Base-by-base conservation (phyloP, 37 sponge, comb jelly and placozoan genomes). In the Corticium candelabrum region DNA sequence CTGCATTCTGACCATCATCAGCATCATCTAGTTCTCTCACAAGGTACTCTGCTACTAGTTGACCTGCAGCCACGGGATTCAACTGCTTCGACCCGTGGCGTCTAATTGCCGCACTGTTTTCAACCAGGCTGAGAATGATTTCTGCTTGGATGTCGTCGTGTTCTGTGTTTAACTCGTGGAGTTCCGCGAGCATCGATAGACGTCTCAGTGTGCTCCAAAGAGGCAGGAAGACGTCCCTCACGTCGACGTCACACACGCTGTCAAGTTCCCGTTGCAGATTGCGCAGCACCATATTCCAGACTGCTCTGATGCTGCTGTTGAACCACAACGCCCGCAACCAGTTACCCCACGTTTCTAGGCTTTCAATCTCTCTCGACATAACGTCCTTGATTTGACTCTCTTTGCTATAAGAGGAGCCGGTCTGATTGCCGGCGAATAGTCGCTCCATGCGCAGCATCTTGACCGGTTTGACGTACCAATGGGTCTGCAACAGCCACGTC, bases 151-250 rank as follows among this genome's bases (percentile, higher is more conserved):
- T 21, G 15, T 11, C 62, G 15, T 50, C 62, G 21, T 27, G 15
- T 50, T 50, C 62, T 21, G 62, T 50, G 21, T 50, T 50, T 21
- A 21, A 11, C 21, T 21, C 62, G 62, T 27, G 21, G 11, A 50
- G 62, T 21, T 50, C 62, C 15, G 62, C 62, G 62, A 50, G 62
- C 62, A 50, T 50, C 11, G 62, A 11, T 21, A 50, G 11, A 27
- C 62, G 62, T 50, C 62, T 11, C 62, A 50, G 62, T 21, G 62
- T 50, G 62, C 62, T 50, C 62, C 62, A 50, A 11, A 50, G 62
- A 11, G 62, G 62, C 62, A 50, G 62, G 15, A 50, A 27, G 15
- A 21, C 62, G 15, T 50, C 21, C 62, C 11, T 27, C 11, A 50
- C 62, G 62, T 50, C 62, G 15, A 11, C 11, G 21, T 50, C 62